A percentile compares a stretch with the other conserved stretches of the same genome.
Conservation (phyloP, 2,113 vertebrate genomes). For the Rutilus rutilus region DNA sequence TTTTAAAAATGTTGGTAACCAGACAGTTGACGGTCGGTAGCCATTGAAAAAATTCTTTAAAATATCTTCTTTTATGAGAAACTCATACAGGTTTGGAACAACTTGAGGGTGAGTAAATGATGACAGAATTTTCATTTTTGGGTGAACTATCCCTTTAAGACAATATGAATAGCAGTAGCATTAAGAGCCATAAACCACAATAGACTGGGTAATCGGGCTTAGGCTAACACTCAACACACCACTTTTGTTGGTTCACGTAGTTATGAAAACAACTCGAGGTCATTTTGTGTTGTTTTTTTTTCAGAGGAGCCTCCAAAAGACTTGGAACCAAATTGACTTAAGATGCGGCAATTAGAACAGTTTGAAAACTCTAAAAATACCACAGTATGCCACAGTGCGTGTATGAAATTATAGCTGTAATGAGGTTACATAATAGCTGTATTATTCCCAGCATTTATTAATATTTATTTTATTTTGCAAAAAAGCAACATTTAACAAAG, state of each 20-base stretch:
- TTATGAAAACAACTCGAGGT: neutral
- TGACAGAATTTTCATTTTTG: too few species aligned
- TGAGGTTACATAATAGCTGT: neutral
- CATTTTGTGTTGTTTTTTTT: neutral
- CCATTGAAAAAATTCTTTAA: too few species aligned
- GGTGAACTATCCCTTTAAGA: too few species aligned
- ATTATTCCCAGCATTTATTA: neutral
- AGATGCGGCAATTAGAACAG: neutral
- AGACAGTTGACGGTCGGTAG: too few species aligned
- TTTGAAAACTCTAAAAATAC: neutral
- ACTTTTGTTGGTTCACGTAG: neutral
- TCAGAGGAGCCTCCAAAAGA: neutral
- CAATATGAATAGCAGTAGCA: neutral
- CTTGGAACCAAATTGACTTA: neutral
- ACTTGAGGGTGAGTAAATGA: too few species aligned
- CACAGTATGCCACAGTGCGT: neutral
- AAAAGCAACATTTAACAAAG: too few species aligned
- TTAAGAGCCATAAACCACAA: neutral
- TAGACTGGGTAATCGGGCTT: neutral
- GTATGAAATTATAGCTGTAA: neutral
- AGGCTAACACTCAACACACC: neutral
- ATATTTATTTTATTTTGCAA: too few species aligned
- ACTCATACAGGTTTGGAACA: too few species aligned
- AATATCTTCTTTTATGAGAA: too few species aligned
- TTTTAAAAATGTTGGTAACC: too few species aligned